Evolutionary conservation across 2,113 vertebrate species (phyloP).

Genomic region (Leptodactylus fuscus): DNA sequence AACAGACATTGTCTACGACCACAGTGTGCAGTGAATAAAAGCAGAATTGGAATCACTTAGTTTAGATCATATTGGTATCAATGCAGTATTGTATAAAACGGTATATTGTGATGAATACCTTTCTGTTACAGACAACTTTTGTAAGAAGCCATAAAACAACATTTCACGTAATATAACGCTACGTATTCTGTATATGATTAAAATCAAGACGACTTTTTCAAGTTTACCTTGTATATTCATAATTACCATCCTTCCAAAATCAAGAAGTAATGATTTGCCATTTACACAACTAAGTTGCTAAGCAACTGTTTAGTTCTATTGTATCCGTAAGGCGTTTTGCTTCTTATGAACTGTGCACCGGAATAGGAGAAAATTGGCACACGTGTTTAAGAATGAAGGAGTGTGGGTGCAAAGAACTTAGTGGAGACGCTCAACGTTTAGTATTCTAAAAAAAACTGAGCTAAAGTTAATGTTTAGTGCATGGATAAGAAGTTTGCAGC

Average conservation of each 20-base stretch:
- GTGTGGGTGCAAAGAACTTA: not conserved
- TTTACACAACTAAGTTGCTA: slow-evolving; percentile 12
- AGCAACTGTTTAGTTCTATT: slow-evolving; percentile 14
- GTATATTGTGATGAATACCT: not conserved
- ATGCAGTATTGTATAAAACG: no score
- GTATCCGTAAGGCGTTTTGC: not conserved
- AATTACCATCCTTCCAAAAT: slow-evolving; percentile 20
- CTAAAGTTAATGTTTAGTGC: no score
- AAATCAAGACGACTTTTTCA: not conserved
- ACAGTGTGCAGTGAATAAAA: no score
- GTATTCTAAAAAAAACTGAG: no score
- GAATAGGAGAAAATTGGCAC: not conserved
- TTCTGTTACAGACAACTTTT: no score
- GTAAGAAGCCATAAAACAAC: not conserved
- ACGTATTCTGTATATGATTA: not conserved
- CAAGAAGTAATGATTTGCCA: not conserved
- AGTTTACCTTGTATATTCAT: not conserved
- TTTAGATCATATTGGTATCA: no score
- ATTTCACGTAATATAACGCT: not conserved
- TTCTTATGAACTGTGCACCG: not conserved
- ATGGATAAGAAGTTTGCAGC: no score
- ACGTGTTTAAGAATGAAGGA: not conserved
- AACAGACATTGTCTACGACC: no score
- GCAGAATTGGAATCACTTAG: no score
- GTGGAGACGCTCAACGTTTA: not conserved